Evolutionary conservation across 2,113 vertebrate genomes (phyloP), one percentile per base, ranked within the genome.

Genomic region (Pterocles orientalis): DNA sequence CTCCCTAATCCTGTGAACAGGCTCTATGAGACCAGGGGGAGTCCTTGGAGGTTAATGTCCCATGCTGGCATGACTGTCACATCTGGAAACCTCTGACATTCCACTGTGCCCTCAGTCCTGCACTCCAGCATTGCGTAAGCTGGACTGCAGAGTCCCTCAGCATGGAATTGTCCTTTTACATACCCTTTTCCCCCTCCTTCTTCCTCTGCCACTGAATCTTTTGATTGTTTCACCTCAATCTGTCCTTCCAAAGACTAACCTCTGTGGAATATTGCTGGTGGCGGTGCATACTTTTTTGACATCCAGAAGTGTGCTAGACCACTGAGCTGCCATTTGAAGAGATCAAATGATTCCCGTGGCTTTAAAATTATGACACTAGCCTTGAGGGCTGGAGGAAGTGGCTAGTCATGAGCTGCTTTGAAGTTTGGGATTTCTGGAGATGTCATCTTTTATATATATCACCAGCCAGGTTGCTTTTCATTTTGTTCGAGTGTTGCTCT

Each of bases 381-480:
- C 95, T 94, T 70, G 91, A 82, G 92, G 95, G 88, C 76, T 82
- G 70, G 72, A 86, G 72, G 53, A 62, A 92, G 87, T 23, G 62
- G 77, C 47, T 53, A 73, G 65, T 76, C 78, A 57, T 11, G 78
- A 88, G 78, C 88, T 90, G 81, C 94, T 96, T 96, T 95, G 96
- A 95, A 91, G 92, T 95, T 3, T 87, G 88, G 93, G 81, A 73
- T 96, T 95, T 93, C 89, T 94, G 86, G 84, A 91, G 77, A 92
- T 95, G 92, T 95, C 97, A 92, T 87, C 94, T 95, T 87, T 93
- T 60, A 95, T 94, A 91, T 70, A 43, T 24, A 88, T 97, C 76
- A 92, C 51, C 64, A 73, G 73, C 58, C 75, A 92, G 86, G 94
- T 93, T 96, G 94, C 85, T 88, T 93, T 96, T 92, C 80, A 34